Evolutionary conservation across 2,797 vertebrate genomes (phyloP), one percentile per base, ranked within the genome.

Genomic region (Anas bernieri): DNA sequence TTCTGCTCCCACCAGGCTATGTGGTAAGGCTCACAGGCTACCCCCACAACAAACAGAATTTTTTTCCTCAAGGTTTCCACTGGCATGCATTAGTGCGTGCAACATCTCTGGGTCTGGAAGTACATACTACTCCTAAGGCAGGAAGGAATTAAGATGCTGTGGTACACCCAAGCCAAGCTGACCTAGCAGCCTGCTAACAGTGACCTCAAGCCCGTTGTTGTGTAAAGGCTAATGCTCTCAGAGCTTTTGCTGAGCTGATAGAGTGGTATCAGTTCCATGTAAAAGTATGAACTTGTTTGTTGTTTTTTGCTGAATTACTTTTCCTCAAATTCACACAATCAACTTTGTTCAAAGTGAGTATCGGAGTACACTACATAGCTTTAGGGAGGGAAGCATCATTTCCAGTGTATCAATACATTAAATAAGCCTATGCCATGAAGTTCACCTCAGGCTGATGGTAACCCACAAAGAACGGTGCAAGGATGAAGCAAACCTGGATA

Each of bases 171-270:
- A 84, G 39, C 35, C 73, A 30, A 88, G n/a, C 31, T 74, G 26
- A 41, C 17, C 54, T 33, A 62, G 39, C 21, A 86, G 69, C 54
- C 11, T 72, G 30, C 30, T 41, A 72, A 43, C 31, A 72, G 55
- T 3, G 6, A 2, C 30, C 25, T 67, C 10, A 80, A 48, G 9
- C 15, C 50, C 41, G 12, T 4, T 0, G 0, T 8, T 46, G 4
- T 20, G 39, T 23, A 8, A 30, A 58, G 33, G 33, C n/a, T 59
- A 66, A 46, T 31, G 14, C 11, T 62, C 22, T 66, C 26, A 17
- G 41, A 88, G 70, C 10, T 69, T 43, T 31, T 70, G 17, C 55
- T 8, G 5, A 52, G 30, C 77, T 76, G 35, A 5, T n/a, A 33
- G n/a, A 17, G 31, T 26, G 3, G n/a, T 28, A 20, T 28, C n/a